These are phyloP conservation scores for Cottus gobio DNA, from an alignment of 2,113 vertebrate species.

Conservation along the genomic window DNA sequence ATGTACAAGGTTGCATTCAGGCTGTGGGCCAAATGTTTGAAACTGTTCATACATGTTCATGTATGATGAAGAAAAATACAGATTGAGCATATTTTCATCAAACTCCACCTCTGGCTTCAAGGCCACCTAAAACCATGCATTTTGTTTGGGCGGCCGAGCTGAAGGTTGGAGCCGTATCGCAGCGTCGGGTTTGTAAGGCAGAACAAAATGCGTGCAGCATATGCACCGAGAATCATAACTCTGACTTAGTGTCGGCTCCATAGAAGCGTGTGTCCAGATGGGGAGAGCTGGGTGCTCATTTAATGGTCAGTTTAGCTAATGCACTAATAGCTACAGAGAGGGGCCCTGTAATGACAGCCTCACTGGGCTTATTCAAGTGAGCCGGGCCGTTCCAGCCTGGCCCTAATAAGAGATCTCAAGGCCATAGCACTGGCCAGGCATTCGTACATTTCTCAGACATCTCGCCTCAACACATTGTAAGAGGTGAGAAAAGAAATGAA, in stretches of 20 bases:
- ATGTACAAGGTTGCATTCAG: neutral
- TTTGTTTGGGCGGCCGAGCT: neutral
- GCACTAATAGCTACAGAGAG: slow-evolving; percentile 73
- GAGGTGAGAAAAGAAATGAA: neutral
- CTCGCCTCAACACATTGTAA: slow-evolving; percentile 1
- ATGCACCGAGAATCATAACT: slow-evolving; percentile 24
- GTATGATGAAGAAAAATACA: neutral
- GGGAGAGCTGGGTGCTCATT: slow-evolving; percentile 70
- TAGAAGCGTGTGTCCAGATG: slow-evolving; percentile 60
- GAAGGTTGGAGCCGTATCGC: slow-evolving; percentile 6
- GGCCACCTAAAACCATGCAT: neutral
- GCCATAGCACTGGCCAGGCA: slow-evolving; percentile 54
- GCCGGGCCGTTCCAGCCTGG: slow-evolving; percentile 47
- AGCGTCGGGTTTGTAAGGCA: neutral
- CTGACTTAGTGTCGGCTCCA: slow-evolving; percentile 26
- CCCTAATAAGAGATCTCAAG: slow-evolving; percentile 67
- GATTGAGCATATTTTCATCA: neutral
- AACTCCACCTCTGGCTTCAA: neutral
- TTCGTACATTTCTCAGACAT: slow-evolving; percentile 59
- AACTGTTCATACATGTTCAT: neutral
- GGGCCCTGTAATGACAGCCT: slow-evolving; percentile 68
- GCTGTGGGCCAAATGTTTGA: neutral
- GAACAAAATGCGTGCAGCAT: slow-evolving; percentile 7
- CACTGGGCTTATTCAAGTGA: slow-evolving; percentile 69
- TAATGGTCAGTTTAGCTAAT: slow-evolving; percentile 83